Conservation (phyloP, 2,888 invertebrate species). For the Masnerella sp. region DNA sequence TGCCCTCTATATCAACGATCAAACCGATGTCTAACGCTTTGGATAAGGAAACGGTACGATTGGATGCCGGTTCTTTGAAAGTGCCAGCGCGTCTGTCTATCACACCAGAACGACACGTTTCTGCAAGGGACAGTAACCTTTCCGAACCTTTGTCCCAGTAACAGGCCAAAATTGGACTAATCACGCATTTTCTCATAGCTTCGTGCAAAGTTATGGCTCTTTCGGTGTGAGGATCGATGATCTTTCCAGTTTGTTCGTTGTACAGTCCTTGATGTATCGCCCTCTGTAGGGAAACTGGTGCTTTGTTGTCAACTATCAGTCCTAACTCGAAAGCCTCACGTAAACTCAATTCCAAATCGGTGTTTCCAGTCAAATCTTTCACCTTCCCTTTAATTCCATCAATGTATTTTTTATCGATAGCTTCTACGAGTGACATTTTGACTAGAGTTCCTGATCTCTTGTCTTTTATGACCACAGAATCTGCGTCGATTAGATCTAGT, state of each 20-base stretch:
- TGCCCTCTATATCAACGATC: conserved; percentile 91
- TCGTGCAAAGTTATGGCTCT: conserved; percentile 90
- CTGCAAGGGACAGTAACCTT: conserved; percentile 85
- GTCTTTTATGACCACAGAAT: conserved; percentile 90
- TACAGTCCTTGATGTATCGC: conserved; percentile 92
- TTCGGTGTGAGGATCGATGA: conserved; percentile 88
- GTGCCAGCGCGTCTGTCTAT: conserved; percentile 89
- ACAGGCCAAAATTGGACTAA: conserved; percentile 89
- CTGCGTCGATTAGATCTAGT: conserved; percentile 88
- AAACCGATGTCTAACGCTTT: conserved; percentile 88
- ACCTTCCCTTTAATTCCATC: conserved; percentile 85
- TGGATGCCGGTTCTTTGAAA: conserved; percentile 85
- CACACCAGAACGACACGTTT: conserved; percentile 88
- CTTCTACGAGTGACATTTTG: conserved; percentile 87
- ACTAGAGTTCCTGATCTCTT: conserved; percentile 86
- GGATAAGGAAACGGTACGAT: conserved; percentile 83
- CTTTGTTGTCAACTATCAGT: conserved; percentile 88
- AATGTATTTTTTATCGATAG: conserved; percentile 86
- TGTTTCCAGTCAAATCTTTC: conserved; percentile 82
- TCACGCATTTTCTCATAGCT: conserved; percentile 87
- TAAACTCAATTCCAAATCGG: conserved; percentile 83
- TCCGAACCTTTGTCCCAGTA: conserved; percentile 88
- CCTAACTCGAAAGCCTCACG: conserved; percentile 89
- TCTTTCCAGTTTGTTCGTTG: conserved; percentile 88
- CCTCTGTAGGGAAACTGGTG: conserved; percentile 89